phyloP scores from a whole-genome alignment of 2,797 vertebrate species.

The Squalus acanthias region DNA sequence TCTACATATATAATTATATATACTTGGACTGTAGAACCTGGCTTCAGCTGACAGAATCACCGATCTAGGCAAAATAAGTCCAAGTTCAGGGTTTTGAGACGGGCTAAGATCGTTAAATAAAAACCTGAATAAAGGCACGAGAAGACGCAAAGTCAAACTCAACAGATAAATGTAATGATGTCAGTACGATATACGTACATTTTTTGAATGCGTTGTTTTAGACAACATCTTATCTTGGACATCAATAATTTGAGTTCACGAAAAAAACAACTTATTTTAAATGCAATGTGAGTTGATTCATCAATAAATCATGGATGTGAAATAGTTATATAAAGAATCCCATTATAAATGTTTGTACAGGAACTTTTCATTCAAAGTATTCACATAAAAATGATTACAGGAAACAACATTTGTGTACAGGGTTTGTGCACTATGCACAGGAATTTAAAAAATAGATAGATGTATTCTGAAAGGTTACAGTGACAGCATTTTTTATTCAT shows the following conservation, averaged over 20 bases:
- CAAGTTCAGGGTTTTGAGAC: neutral
- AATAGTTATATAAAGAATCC: conserved; percentile 15
- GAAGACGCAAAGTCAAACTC: neutral
- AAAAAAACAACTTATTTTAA: neutral
- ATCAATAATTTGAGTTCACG: neutral
- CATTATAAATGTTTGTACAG: conserved; percentile 23
- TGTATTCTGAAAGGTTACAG: neutral
- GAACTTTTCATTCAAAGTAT: neutral
- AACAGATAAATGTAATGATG: neutral
- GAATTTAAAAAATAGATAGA: neutral
- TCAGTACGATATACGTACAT: neutral
- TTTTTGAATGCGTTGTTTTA: neutral
- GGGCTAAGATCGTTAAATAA: neutral
- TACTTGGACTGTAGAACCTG: neutral
- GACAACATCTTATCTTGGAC: neutral
- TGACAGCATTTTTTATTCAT: neutral
- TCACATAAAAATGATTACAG: neutral
- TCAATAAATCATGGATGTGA: conserved; percentile 11
- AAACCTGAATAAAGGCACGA: neutral
- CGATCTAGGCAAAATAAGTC: neutral
- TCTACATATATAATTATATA: neutral
- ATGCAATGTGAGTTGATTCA: neutral
- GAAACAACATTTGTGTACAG: neutral
- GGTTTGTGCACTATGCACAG: neutral
- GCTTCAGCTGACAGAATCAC: neutral